Conservation (phyloP, 2,888 invertebrate species). For the Blastobasis adustella region DNA sequence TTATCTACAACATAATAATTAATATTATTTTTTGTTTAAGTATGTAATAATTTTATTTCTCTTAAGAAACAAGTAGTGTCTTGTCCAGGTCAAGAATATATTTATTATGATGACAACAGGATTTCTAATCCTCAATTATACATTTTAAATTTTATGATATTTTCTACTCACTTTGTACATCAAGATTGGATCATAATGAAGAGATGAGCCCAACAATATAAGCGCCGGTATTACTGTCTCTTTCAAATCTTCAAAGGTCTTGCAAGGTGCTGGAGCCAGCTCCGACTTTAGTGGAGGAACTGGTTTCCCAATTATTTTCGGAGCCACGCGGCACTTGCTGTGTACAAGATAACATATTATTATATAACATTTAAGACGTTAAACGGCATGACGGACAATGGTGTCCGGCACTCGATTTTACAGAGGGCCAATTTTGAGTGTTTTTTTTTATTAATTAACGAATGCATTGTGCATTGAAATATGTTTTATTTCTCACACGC, state of each 20-base stretch:
- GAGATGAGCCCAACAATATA: constrained; percentile 87
- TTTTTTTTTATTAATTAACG: too few relatives aligned
- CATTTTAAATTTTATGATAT: too few relatives aligned
- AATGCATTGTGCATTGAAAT: too few relatives aligned
- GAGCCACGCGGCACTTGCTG: constrained; percentile 84
- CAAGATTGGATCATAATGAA: constrained; percentile 90
- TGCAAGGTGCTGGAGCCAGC: constrained; percentile 79
- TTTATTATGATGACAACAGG: too few relatives aligned
- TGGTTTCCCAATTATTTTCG: constrained; percentile 79
- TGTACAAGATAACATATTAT: constrained; percentile 20
- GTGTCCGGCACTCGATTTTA: too few relatives aligned
- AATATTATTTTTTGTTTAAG: neutral
- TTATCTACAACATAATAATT: constrained; percentile 39
- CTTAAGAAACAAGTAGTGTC: too few relatives aligned
- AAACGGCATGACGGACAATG: too few relatives aligned
- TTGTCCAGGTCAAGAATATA: too few relatives aligned
- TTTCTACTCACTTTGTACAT: constrained; percentile 83
- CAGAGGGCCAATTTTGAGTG: too few relatives aligned
- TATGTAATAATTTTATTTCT: neutral
- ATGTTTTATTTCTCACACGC: too few relatives aligned
- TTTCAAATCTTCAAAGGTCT: constrained; percentile 82
- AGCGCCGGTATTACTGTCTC: constrained; percentile 90
- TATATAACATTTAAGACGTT: too few relatives aligned
- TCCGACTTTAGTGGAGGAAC: constrained; percentile 66
- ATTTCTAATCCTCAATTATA: too few relatives aligned